These are phyloP conservation scores for Herpailurus yagouaroundi DNA, from an alignment of 2,113 vertebrate genomes.

Conservation along the genomic window DNA sequence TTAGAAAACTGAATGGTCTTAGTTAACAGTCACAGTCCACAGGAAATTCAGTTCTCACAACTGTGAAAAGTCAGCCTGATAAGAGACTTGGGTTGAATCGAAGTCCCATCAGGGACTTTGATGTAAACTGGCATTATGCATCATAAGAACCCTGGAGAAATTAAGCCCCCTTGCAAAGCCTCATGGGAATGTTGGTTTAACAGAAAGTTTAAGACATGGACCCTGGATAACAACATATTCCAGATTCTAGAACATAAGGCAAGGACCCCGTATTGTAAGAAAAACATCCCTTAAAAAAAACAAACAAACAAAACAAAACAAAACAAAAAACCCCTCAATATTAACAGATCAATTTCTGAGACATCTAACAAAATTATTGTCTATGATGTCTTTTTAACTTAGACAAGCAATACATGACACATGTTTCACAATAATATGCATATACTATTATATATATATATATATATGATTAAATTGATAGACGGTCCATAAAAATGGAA, in stretches of 20 bases:
- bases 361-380: neutral
- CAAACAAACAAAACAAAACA: neutral
- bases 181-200: neutral
- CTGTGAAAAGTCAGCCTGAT: neutral
- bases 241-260: neutral
- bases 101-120: neutral
- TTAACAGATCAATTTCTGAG: neutral
- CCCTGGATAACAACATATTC: neutral
- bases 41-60: neutral
- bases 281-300: neutral
- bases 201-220: neutral
- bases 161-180: neutral
- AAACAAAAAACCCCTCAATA: neutral
- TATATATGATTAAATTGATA: neutral
- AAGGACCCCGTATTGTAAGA: neutral
- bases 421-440: neutral
- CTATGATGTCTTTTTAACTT: neutral
- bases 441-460: neutral
- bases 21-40: neutral
- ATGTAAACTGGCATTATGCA: neutral
- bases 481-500: neutral
- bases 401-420: neutral
- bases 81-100: neutral
- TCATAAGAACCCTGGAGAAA: neutral
- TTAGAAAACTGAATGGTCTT: neutral